A percentile compares a stretch with the other conserved stretches of the same genome.
Evolutionary conservation across 2,797 vertebrate species (phyloP).

Genomic region (Siniperca scherzeri): DNA sequence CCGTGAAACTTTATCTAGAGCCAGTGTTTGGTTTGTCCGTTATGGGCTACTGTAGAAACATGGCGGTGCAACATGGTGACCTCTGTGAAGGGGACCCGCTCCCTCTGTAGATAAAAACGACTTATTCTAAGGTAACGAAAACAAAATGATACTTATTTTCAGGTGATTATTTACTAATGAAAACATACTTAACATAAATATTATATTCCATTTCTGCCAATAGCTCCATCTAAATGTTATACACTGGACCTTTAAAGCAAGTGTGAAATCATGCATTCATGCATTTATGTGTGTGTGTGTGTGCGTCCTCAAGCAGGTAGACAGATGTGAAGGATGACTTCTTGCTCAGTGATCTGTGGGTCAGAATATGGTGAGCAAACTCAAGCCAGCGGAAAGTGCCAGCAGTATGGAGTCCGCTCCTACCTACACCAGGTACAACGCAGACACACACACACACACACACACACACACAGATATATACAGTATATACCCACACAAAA

Average conservation of each 20-base stretch:
- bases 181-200: too few relatives aligned
- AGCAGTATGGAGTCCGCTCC: conserved; percentile 97
- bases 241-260: background rate
- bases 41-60: too few relatives aligned
- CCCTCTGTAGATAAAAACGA: too few relatives aligned
- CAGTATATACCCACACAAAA: background rate
- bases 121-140: too few relatives aligned
- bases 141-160: too few relatives aligned
- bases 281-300: conserved; percentile 6
- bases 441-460: background rate
- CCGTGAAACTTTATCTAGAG: too few relatives aligned
- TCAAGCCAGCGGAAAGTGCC: conserved; percentile 84
- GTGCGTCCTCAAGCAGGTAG: conserved; percentile 64
- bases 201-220: too few relatives aligned
- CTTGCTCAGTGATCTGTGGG: conserved; percentile 92
- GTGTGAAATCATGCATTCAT: conserved; percentile 40
- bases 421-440: conserved; percentile 91
- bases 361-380: conserved; percentile 87
- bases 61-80: too few relatives aligned
- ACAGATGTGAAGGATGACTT: conserved; percentile 92
- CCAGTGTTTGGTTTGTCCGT: too few relatives aligned
- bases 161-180: too few relatives aligned
- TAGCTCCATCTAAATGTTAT: too few relatives aligned
- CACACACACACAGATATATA: conserved; percentile 4
- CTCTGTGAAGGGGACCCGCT: too few relatives aligned